Percentiles rank a stretch among this genome's conserved stretches.
Conservation (phyloP, 1,140 invertebrate genomes). For the Atta cephalotes region DNA sequence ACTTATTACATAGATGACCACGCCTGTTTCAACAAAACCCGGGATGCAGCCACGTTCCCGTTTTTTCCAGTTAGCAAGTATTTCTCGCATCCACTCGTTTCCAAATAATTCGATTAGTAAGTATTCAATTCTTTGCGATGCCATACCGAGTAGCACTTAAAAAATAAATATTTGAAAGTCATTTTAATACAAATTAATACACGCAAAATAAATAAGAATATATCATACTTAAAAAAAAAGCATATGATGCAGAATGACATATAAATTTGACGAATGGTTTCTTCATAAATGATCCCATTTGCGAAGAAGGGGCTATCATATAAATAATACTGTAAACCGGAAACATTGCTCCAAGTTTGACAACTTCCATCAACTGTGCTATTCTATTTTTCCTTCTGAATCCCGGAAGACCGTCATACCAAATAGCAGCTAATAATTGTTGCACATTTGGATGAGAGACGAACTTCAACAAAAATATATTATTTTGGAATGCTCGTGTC, state of each 20-base stretch:
- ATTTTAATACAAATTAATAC: background rate
- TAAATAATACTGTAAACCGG: slow-evolving; percentile 94
- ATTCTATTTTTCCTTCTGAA: slow-evolving; percentile 93
- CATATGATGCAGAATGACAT: slow-evolving; percentile 95
- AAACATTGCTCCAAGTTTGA: slow-evolving; percentile 93
- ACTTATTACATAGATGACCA: slow-evolving; percentile 95
- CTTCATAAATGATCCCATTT: slow-evolving; percentile 93
- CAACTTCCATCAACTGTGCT: slow-evolving; percentile 92
- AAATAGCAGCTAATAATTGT: slow-evolving; percentile 95
- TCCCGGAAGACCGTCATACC: slow-evolving; percentile 96
- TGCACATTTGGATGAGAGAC: slow-evolving; percentile 97
- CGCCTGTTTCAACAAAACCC: slow-evolving; percentile 93
- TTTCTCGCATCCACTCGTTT: slow-evolving; percentile 90
- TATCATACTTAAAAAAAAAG: slow-evolving; percentile 94
- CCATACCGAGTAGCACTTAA: slow-evolving; percentile 92
- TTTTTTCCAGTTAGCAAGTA: slow-evolving; percentile 91
- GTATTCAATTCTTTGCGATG: slow-evolving; percentile 93
- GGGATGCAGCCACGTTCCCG: slow-evolving; percentile 94
- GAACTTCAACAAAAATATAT: slow-evolving; percentile 89
- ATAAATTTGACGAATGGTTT: slow-evolving; percentile 98
- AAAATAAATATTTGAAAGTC: background rate
- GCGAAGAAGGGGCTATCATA: slow-evolving; percentile 93
- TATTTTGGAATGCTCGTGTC: too few species aligned
- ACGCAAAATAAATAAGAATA: background rate
- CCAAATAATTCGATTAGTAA: slow-evolving; percentile 92